Evolutionary conservation across 2,113 vertebrate species (phyloP), one percentile per base, ranked within the genome.

Genomic region (Anser cygnoides): DNA sequence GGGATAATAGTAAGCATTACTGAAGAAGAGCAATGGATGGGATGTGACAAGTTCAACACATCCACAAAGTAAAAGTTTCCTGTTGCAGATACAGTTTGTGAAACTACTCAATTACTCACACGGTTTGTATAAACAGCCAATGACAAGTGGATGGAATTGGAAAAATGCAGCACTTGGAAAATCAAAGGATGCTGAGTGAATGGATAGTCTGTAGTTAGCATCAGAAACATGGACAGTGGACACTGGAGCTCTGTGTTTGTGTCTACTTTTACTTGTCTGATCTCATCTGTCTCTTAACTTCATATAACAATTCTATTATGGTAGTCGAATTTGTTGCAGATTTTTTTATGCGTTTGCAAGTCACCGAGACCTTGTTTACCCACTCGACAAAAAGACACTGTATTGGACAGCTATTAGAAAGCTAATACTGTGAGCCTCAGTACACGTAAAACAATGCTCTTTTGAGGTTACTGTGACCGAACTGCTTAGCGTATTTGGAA

Each of bases 381-480:
- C 70, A 84, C 76, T 91, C 73, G 59, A 80, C 91, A 94, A 91
- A 95, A 92, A 92, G 86, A 79, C 61, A 93, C 70, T 95, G 68
- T 95, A 59, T 52, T 58, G 63, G 71, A 55, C 94, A 50, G 68
- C 79, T 91, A 96, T 87, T 78, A 85, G 92, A 96, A 92, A 96
- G 81, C 74, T 92, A 89, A 96, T 92, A 81, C 90, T 86, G 90
- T 90, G 68, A 5, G 46, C 66, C 57, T 81, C 84, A 77, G 82
- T 88, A 55, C 12, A 20, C 35, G 46, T 93, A 65, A 94, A 94
- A 97, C 94, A 96, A 90, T 96, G 92, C 76, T 90, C 95, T 93
- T 95, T 96, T 94, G 90, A 96, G 95, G 93, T 94, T 84, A 82
- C 87, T 79, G 86, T 94, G 95, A 89, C 95, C 90, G 83, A 92